phyloP scores from a whole-genome alignment of 2,113 vertebrate genomes.

The Cricetomys ansorgei region DNA sequence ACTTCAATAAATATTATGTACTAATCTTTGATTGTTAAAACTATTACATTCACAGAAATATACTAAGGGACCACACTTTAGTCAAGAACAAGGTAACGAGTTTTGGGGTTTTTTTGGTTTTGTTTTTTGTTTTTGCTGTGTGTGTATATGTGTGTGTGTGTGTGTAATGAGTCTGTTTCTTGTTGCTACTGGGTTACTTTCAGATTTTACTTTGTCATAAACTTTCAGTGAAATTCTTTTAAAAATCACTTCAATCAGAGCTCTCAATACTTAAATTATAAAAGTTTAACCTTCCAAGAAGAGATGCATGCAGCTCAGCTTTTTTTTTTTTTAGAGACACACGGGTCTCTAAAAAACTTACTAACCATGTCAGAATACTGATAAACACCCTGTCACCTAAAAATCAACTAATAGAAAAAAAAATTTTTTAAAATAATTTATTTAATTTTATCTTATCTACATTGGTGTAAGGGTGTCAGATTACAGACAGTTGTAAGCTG shows the following conservation, averaged over 20 bases:
- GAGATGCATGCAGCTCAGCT: background rate
- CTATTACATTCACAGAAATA: background rate
- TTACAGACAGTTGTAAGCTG: no score
- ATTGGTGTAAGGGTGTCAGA: no score
- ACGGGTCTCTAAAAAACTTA: background rate
- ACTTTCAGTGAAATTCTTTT: background rate
- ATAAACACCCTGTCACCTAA: background rate
- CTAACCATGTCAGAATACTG: background rate
- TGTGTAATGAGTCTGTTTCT: background rate
- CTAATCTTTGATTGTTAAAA: background rate
- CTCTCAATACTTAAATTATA: background rate
- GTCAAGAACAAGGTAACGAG: background rate
- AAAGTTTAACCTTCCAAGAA: background rate
- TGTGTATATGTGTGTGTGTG: no score
- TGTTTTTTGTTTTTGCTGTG: no score
- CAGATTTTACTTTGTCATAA: background rate
- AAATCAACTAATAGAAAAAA: slow-evolving; percentile 8
- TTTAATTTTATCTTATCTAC: no score
- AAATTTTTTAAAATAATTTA: no score
- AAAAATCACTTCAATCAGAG: background rate
- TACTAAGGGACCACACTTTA: background rate
- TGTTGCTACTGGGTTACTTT: background rate
- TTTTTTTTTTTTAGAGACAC: background rate
- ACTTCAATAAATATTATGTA: background rate
- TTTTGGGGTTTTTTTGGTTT: no score